A percentile compares a stretch with the other conserved stretches of the same genome.
Conservation (phyloP, 2,113 vertebrate species). For the Boulengerochromis microlepis region DNA sequence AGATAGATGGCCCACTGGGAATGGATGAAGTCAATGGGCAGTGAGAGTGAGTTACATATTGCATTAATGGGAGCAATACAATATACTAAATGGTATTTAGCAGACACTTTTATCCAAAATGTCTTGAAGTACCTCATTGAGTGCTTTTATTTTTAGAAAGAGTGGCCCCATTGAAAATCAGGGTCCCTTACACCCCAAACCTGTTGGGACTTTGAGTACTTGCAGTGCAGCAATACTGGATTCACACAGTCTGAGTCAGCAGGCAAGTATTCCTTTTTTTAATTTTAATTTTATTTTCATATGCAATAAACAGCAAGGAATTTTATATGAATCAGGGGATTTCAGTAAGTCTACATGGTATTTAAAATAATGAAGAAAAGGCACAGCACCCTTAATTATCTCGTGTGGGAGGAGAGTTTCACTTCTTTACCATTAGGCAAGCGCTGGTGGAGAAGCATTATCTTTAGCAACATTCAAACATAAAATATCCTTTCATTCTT, state of each 20-base stretch:
- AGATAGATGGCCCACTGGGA: constrained; percentile 60
- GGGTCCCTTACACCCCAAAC: background rate
- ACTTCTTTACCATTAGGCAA: background rate
- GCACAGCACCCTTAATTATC: background rate
- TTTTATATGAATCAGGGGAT: background rate
- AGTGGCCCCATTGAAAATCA: background rate
- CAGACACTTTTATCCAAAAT: constrained; percentile 61
- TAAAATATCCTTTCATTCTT: background rate
- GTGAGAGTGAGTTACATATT: constrained; percentile 40
- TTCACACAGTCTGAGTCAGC: background rate
- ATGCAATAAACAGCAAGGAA: background rate
- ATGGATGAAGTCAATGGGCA: constrained; percentile 53
- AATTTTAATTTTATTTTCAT: background rate
- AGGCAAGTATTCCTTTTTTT: background rate
- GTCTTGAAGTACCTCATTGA: constrained; percentile 51
- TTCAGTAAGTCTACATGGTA: background rate
- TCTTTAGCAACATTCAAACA: background rate
- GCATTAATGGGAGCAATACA: constrained; percentile 60
- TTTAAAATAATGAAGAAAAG: background rate
- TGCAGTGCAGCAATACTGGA: background rate
- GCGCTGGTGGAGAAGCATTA: background rate
- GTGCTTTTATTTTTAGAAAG: constrained; percentile 69
- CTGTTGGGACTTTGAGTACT: background rate
- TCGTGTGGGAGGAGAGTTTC: background rate
- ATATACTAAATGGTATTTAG: constrained; percentile 69